Evolutionary conservation across 2,888 invertebrate genomes (phyloP), one percentile per base, ranked within the genome.

Genomic region (Onthophagus sagittarius): DNA sequence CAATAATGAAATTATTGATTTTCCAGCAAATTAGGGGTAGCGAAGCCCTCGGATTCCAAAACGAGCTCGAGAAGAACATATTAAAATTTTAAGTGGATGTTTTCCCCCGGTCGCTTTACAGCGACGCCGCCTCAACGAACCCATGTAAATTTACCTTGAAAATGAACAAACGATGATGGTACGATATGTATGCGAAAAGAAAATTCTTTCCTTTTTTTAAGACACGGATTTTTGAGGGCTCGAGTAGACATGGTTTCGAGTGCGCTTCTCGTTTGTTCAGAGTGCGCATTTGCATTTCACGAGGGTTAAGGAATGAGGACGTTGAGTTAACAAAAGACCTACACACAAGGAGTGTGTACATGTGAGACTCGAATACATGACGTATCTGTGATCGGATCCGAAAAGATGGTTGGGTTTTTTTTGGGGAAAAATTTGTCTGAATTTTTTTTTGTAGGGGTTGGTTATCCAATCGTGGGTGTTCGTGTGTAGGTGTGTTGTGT

Each of bases 401-500:
- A 33, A 33, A 33, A 33, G 7, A 33, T 5, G 5, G 33, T 33
- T 53, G 39, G 39, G 23, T 23, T 23, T 23, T 23, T 53, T 53
- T 53, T 11, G 39, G 39, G 2, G 39, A 11, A 9, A 53, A 53
- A 53, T 23, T 23, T 23, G 23, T 23, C 23, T 23, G 23, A 2
- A 23, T 23, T 23, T 23, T 23, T n/a, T 23, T 23, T 23, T 3
- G 3, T 23, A 53, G 39, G 39, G 39, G 39, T 7, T 53, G 7
- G 11, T 11, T 11, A 11, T 11, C 39, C 39, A 53, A 53, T 53
- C 39, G 39, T 9, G 39, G 39, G 67, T 23, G 23, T 67, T 79
- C 80, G 79, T 82, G 81, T 73, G 84, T 84, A 83, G 83, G 84
- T 84, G 84, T 84, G 83, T 84, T 84, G 84, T 84, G 83, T 83